These are phyloP conservation scores for Sclerurus mexicanus DNA, from an alignment of 2,113 vertebrate genomes.

Conservation along the genomic window DNA sequence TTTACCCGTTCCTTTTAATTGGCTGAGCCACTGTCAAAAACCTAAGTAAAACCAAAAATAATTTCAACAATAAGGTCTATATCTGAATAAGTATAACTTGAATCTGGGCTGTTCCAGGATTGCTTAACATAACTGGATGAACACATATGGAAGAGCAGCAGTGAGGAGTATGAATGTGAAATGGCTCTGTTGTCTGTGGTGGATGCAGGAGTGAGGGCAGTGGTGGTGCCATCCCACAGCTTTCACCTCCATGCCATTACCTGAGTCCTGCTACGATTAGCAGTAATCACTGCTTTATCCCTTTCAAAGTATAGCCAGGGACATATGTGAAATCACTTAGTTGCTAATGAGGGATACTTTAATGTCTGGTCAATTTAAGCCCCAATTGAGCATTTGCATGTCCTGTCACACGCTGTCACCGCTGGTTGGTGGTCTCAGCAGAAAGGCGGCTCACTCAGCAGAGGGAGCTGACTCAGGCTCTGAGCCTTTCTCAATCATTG, in stretches of 20 bases:
- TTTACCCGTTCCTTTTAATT: neutral
- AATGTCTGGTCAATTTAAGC: neutral
- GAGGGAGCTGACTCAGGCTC: neutral
- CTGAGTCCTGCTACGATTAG: neutral
- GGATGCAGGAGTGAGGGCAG: rapidly evolving
- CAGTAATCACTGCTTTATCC: neutral
- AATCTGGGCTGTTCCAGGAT: neutral
- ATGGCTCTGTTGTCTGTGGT: neutral
- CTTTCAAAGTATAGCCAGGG: neutral
- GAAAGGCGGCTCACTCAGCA: neutral
- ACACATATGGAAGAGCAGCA: neutral
- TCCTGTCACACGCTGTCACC: neutral
- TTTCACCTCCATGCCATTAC: neutral
- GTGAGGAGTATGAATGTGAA: neutral
- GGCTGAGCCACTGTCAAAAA: neutral
- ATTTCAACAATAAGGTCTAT: neutral
- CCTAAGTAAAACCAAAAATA: neutral
- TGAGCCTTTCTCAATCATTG: neutral
- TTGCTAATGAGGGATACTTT: neutral
- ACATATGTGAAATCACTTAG: neutral
- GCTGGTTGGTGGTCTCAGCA: neutral
- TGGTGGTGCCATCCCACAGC: neutral
- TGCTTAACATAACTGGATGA: neutral
- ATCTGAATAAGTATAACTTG: neutral
- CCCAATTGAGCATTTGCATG: neutral